phyloP scores from a whole-genome alignment of 2,797 vertebrate genomes.

The Acanthurus leucopareius region DNA sequence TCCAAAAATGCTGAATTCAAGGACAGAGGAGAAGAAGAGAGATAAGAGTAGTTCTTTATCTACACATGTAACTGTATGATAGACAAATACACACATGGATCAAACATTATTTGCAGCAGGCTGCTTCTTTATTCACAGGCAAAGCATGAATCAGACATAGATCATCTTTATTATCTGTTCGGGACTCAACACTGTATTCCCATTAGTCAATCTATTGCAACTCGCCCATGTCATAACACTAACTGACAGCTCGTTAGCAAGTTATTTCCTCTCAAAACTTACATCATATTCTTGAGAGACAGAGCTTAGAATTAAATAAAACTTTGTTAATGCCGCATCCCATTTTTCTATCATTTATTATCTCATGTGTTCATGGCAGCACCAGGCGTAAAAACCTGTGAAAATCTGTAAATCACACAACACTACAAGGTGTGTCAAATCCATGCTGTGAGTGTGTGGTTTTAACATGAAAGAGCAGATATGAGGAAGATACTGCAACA shows the following conservation, averaged over 20 bases:
- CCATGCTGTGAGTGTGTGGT: not conserved
- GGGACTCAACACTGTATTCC: conserved; percentile 37
- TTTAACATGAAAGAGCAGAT: conserved; percentile 18
- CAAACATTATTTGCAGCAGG: not conserved
- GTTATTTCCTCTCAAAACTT: conserved; percentile 30
- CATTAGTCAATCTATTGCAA: conserved; percentile 52
- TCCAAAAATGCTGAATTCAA: not conserved
- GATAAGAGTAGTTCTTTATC: too few species aligned
- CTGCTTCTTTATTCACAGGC: conserved; percentile 6
- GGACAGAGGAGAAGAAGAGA: not conserved
- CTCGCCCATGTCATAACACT: conserved; percentile 37
- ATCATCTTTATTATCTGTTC: conserved; percentile 44
- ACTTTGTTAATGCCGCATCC: not conserved
- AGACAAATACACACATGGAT: not conserved
- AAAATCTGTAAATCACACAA: not conserved
- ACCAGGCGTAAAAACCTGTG: not conserved
- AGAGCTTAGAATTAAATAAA: not conserved
- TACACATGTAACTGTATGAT: too few species aligned
- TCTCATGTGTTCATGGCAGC: not conserved
- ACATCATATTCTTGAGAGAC: not conserved
- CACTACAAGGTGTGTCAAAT: not conserved
- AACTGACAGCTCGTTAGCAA: conserved; percentile 49
- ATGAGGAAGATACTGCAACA: conserved; percentile 18
- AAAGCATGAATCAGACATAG: conserved; percentile 16
- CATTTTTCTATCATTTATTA: not conserved